Evolutionary conservation across 2,113 vertebrate genomes (phyloP).

Genomic region (Pelusios castaneus): DNA sequence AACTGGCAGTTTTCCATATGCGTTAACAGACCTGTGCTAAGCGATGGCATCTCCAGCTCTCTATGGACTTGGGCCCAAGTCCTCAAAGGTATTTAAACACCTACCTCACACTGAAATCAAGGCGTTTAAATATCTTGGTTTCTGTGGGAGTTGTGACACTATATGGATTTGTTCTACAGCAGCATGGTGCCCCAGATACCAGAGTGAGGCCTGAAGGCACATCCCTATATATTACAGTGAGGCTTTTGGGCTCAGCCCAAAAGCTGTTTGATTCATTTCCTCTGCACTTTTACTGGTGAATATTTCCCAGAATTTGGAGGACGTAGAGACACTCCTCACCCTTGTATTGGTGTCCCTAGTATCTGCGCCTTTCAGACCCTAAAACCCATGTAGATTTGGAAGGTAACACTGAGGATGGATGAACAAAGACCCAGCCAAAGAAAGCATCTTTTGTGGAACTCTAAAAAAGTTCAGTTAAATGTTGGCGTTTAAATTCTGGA

Average conservation of each 20-base stretch:
- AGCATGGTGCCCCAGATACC: background rate
- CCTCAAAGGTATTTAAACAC: background rate
- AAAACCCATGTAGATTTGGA: background rate
- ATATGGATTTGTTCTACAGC: background rate
- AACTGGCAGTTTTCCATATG: background rate
- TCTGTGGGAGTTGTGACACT: background rate
- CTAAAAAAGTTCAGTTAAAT: background rate
- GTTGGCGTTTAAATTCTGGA: background rate
- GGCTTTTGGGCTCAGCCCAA: background rate
- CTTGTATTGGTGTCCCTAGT: rapidly evolving
- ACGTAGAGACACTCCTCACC: background rate
- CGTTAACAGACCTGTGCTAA: background rate
- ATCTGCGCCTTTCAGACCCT: background rate
- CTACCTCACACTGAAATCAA: background rate
- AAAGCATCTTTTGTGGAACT: background rate
- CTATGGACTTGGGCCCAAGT: background rate
- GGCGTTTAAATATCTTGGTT: background rate
- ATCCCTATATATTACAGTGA: background rate
- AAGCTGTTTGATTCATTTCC: background rate
- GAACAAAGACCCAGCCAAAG: background rate
- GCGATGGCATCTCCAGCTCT: background rate
- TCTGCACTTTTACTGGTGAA: background rate
- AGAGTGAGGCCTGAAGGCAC: background rate
- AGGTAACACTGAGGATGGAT: background rate
- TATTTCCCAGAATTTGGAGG: background rate